A percentile compares a stretch with the other conserved stretches of the same genome.
phyloP scores from a whole-genome alignment of 2,113 vertebrate species.

The Pluvialis apricaria region DNA sequence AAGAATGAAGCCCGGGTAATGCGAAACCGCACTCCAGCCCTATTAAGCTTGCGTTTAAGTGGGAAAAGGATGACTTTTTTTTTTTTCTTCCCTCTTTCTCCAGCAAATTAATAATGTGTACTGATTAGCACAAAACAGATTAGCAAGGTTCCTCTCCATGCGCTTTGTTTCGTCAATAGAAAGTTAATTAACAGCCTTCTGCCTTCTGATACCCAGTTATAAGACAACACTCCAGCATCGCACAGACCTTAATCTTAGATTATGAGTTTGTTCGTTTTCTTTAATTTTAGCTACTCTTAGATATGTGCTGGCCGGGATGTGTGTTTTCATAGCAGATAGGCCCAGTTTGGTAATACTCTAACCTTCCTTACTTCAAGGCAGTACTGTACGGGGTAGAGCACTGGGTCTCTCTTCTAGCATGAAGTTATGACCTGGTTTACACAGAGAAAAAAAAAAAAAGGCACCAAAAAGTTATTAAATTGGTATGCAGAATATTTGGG shows the following conservation, averaged over 20 bases:
- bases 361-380: neutral
- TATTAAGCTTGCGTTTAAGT: neutral
- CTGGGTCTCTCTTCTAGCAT: neutral
- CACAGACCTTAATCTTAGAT: conserved; percentile 11
- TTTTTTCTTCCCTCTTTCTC: neutral
- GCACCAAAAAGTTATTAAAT: neutral
- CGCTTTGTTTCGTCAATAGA: conserved; percentile 19
- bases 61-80: neutral
- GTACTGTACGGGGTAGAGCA: neutral
- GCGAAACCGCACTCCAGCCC: neutral
- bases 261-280: neutral
- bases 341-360: neutral
- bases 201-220: conserved; percentile 15
- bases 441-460: neutral
- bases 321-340: neutral
- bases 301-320: rapidly evolving
- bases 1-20: conserved; percentile 18
- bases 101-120: conserved; percentile 52
- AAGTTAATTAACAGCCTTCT: conserved; percentile 62
- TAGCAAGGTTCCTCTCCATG: conserved; percentile 34
- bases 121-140: conserved; percentile 53
- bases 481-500: neutral
- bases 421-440: neutral
- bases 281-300: neutral
- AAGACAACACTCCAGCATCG: neutral